Conservation (phyloP, 1,140 invertebrate species). For the Propsilocerus akamusi region DNA sequence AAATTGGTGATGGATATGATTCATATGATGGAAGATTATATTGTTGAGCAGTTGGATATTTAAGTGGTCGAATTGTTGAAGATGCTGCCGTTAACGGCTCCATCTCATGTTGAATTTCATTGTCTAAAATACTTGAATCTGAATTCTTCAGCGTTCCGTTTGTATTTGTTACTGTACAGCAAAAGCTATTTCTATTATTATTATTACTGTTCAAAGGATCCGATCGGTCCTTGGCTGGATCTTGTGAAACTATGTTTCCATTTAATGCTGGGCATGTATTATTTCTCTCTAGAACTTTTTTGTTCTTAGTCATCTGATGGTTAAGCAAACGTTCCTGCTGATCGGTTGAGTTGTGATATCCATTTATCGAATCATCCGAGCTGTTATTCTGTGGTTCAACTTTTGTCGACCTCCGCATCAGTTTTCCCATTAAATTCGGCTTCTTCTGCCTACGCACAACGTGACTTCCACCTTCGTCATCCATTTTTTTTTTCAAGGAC, state of each 20-base stretch:
- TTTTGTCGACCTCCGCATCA: background rate
- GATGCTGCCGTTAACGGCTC: too few relatives aligned
- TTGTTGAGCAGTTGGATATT: background rate
- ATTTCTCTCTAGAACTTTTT: background rate
- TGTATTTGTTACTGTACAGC: background rate
- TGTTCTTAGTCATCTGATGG: background rate
- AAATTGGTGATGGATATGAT: background rate
- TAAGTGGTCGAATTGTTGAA: background rate
- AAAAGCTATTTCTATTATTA: background rate
- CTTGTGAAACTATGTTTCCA: background rate
- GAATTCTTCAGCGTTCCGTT: background rate
- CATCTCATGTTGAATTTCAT: background rate
- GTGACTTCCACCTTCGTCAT: background rate
- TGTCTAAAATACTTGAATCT: background rate
- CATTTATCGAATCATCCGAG: background rate
- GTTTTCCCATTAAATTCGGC: background rate
- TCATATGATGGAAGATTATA: conserved; percentile 3
- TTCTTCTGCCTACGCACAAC: background rate
- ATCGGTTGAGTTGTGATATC: background rate
- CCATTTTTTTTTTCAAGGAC: background rate
- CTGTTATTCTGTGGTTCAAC: background rate
- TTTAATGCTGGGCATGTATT: background rate
- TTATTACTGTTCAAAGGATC: too few relatives aligned
- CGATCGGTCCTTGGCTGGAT: background rate
- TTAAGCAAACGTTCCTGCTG: background rate